Evolutionary conservation across 2,888 invertebrate genomes (phyloP).

Genomic region (Chrysodeixis includens): DNA sequence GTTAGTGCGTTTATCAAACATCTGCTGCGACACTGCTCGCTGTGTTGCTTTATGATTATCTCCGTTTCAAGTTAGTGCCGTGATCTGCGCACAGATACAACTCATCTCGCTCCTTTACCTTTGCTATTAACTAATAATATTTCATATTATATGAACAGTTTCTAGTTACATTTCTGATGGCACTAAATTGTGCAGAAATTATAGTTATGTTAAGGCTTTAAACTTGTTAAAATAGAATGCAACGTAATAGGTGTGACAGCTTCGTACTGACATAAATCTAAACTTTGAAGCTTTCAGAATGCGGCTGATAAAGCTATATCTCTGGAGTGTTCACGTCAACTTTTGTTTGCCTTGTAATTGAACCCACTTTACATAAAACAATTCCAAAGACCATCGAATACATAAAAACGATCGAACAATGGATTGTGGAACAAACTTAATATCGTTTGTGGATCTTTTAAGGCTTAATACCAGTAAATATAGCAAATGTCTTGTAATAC

Average conservation of each 20-base stretch:
- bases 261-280: not conserved
- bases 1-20: slow-evolving; percentile 59
- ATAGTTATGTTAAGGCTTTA: slow-evolving; percentile 5
- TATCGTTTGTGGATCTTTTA: slow-evolving; percentile 39
- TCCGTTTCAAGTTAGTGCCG: slow-evolving; percentile 55
- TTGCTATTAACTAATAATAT: slow-evolving; percentile 61
- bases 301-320: not conserved
- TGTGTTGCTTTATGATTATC: slow-evolving; percentile 65
- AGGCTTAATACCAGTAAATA: slow-evolving; percentile 42
- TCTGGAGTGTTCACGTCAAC: not conserved
- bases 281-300: too few species aligned
- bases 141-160: slow-evolving; percentile 42
- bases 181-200: slow-evolving; percentile 9
- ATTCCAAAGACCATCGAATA: slow-evolving; percentile 21
- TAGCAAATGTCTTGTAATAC: slow-evolving; percentile 50
- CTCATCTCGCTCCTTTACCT: slow-evolving; percentile 63
- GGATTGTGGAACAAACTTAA: slow-evolving; percentile 19
- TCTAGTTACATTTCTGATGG: slow-evolving; percentile 25
- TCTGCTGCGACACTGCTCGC: slow-evolving; percentile 57
- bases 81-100: slow-evolving; percentile 62
- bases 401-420: slow-evolving; percentile 30
- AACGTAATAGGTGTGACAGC: too few species aligned
- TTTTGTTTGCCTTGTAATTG: slow-evolving; percentile 1
- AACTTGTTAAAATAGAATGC: not conserved
- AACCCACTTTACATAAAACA: not conserved